Evolutionary conservation across 37 sponge, comb jelly and placozoan species (phyloP).

Genomic region (Tethya wilhelma): DNA sequence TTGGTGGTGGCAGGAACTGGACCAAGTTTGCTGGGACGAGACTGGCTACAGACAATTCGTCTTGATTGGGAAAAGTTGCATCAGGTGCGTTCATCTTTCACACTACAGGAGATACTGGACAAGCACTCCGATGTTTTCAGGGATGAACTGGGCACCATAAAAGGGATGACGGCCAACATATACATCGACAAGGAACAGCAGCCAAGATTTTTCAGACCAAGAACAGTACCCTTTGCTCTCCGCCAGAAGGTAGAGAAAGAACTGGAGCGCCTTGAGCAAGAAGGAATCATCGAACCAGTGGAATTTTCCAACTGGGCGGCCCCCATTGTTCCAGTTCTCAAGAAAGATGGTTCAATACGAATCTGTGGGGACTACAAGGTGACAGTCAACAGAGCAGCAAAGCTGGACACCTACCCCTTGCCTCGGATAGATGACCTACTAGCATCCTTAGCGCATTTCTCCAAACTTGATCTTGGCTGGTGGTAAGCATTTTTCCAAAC

Average conservation of each 20-base stretch:
- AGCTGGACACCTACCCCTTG: constrained; percentile 49
- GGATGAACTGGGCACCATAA: constrained; percentile 18
- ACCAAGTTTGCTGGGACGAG: neutral
- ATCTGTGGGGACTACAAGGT: constrained; percentile 68
- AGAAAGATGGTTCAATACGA: constrained; percentile 36
- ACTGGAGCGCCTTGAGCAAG: constrained; percentile 18
- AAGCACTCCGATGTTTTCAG: constrained; percentile 36
- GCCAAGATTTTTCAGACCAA: constrained; percentile 34
- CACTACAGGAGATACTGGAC: neutral
- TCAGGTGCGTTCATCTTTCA: too few relatives aligned
- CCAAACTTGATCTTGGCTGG: too few relatives aligned
- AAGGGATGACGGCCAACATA: constrained; percentile 15
- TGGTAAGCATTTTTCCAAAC: constrained; percentile 52
- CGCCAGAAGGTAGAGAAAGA: constrained; percentile 29
- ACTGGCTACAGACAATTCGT: too few relatives aligned
- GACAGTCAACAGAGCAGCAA: constrained; percentile 46
- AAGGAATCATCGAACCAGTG: constrained; percentile 44
- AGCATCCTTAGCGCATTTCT: too few relatives aligned
- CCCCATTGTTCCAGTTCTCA: constrained; percentile 59
- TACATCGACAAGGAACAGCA: neutral
- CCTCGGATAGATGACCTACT: constrained; percentile 39
- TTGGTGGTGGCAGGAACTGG: neutral
- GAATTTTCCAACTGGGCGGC: constrained; percentile 56
- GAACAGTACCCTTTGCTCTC: constrained; percentile 31
- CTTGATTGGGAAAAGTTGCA: too few relatives aligned